Evolutionary conservation across 35 echinoderm and acorn worm species (phyloP).

Genomic region (Heliocidaris erythrogramma): DNA sequence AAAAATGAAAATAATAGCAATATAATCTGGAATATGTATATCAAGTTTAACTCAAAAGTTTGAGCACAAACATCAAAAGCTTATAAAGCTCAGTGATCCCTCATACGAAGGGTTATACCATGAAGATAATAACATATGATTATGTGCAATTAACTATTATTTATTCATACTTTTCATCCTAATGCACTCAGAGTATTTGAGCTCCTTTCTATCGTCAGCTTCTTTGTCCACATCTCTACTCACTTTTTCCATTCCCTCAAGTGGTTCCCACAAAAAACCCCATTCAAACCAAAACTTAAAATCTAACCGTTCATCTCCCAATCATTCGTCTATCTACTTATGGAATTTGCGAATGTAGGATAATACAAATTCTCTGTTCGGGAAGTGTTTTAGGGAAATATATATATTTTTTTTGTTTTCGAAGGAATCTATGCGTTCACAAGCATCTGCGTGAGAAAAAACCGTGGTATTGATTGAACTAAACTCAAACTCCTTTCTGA

Average conservation of each 20-base stretch:
- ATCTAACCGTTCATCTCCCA: not conserved
- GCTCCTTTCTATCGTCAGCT: not conserved
- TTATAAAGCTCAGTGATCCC: not conserved
- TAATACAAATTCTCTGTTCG: too few relatives aligned
- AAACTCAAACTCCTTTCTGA: not conserved
- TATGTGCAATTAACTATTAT: not conserved
- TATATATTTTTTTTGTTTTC: not conserved
- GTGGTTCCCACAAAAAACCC: not conserved
- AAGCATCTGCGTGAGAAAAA: not conserved
- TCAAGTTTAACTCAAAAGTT: not conserved
- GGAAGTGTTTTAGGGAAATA: too few relatives aligned
- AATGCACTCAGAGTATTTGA: not conserved
- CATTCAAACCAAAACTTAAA: not conserved
- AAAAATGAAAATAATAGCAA: not conserved
- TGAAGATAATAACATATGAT: not conserved
- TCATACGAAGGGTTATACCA: not conserved
- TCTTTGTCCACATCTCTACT: not conserved
- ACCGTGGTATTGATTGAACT: not conserved
- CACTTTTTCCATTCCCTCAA: not conserved
- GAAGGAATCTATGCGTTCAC: not conserved
- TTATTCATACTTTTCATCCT: not conserved
- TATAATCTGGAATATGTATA: not conserved
- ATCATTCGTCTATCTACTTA: too few relatives aligned
- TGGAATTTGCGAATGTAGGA: too few relatives aligned
- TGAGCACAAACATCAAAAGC: not conserved